Evolutionary conservation across 2,888 invertebrate genomes (phyloP), one percentile per base, ranked within the genome.

Genomic region (Chorisops tibialis): DNA sequence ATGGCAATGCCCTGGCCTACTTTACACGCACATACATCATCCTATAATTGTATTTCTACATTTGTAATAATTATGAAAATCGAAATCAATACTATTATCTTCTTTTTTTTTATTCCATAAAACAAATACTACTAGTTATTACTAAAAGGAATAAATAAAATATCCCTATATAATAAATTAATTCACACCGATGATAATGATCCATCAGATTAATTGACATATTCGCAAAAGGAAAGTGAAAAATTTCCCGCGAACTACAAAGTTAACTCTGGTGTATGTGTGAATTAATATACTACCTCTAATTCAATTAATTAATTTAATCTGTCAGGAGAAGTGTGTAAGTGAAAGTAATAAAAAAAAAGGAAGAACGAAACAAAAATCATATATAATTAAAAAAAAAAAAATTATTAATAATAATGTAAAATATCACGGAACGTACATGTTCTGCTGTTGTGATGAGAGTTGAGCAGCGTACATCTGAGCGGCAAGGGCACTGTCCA

Each of bases 381-480:
- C 51, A 39, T 12, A 43, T 64, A 49, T 65, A 63, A 65, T 63
- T 54, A 64, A 62, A 61, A 50, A 56, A 43, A 59, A 54, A 62
- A 65, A 58, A 61, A 48, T 43, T 59, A 52, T 37, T 48, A 59
- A 52, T 49, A 58, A 61, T 41, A 61, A 62, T 56, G 18, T 39
- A 50, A 59, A 49, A 50, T 61, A 22, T 24, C 19, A n/a, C 12
- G 41, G 14, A 59, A 91, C 91, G 85, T 93, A 93, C 92, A 91
- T 92, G 87, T 89, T 88, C 86, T 91, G 91, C 85, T 91, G 91
- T 84, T 91, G 91, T 82, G 91, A 88, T 81, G 90, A 90, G 81
- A 91, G 87, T 87, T 91, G 91, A 84, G 87, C 87, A 82, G 91
- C 91, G 86, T 91, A 90, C 91, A 92, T 92, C 91, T 92, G 92